Evolutionary conservation across 1,140 invertebrate species (phyloP).

Genomic region (Conus ventricosus): DNA sequence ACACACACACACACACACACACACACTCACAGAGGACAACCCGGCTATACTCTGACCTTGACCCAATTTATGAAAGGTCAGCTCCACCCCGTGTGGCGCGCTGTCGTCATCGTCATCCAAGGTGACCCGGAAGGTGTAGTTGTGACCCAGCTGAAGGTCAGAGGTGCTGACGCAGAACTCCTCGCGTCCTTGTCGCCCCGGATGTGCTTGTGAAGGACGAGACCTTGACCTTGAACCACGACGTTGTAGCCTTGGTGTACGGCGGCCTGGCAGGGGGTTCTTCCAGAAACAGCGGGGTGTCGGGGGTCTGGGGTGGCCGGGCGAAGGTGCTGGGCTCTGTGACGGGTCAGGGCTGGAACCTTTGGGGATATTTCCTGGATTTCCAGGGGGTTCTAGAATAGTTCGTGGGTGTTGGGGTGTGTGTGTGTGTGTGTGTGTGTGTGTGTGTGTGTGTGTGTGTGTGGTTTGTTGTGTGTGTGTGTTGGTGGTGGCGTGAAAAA

Average conservation of each 20-base stretch:
- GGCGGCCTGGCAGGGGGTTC: slow-evolving; percentile 36
- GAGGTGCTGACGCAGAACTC: slow-evolving; percentile 27
- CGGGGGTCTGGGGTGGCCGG: slow-evolving; percentile 18
- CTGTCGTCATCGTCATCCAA: background rate
- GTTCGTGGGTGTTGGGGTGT: too few species aligned
- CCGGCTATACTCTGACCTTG: background rate
- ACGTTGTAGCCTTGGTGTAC: slow-evolving; percentile 34
- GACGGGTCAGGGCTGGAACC: too few species aligned
- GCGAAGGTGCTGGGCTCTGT: slow-evolving; percentile 45
- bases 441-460: too few species aligned
- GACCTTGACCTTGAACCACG: slow-evolving; percentile 15
- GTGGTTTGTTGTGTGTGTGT: background rate
- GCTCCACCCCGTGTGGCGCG: background rate
- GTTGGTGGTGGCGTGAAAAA: too few species aligned
- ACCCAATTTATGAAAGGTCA: slow-evolving; percentile 21
- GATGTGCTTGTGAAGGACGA: slow-evolving; percentile 12
- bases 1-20: background rate
- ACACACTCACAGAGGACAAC: background rate
- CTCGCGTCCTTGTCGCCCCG: background rate
- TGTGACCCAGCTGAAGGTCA: background rate
- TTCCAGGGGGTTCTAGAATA: too few species aligned
- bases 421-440: too few species aligned
- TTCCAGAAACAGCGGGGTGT: slow-evolving; percentile 47
- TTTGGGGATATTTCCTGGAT: too few species aligned
- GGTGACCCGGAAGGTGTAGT: slow-evolving; percentile 25